A percentile compares a stretch with the other conserved stretches of the same genome.
phyloP scores from a whole-genome alignment of 2,797 vertebrate genomes.

The Tragopan temminckii region DNA sequence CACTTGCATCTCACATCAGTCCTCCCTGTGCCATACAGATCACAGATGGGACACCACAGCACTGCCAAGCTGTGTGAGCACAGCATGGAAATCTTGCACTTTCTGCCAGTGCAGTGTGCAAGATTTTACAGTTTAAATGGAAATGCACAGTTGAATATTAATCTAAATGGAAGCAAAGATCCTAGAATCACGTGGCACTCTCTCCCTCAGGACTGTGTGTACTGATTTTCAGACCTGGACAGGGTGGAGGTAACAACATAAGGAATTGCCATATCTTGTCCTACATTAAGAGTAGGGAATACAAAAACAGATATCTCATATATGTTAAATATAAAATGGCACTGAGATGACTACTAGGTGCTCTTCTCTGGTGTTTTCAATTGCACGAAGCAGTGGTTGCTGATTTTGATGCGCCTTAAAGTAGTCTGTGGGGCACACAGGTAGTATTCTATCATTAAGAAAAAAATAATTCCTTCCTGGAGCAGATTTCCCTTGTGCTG shows the following conservation, averaged over 20 bases:
- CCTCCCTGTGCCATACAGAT: background rate
- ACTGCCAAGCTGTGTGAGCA: background rate
- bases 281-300: background rate
- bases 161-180: constrained; percentile 10
- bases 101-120: background rate
- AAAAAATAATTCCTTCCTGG: background rate
- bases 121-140: background rate
- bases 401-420: background rate
- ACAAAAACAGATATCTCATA: background rate
- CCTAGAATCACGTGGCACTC: background rate
- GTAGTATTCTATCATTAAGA: background rate
- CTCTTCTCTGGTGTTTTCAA: background rate
- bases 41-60: background rate
- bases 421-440: background rate
- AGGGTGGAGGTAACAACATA: background rate
- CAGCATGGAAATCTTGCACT: background rate
- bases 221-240: background rate
- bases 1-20: background rate
- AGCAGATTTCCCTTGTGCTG: background rate
- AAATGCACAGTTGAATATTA: constrained; percentile 41
- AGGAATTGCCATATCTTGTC: background rate
- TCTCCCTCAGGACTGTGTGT: rapidly evolving
- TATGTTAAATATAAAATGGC: background rate
- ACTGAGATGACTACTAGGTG: background rate
- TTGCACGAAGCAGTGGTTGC: background rate